Percentiles rank a stretch among this genome's conserved stretches.
phyloP scores from a whole-genome alignment of 2,113 vertebrate genomes.

The Centropus unirufus region DNA sequence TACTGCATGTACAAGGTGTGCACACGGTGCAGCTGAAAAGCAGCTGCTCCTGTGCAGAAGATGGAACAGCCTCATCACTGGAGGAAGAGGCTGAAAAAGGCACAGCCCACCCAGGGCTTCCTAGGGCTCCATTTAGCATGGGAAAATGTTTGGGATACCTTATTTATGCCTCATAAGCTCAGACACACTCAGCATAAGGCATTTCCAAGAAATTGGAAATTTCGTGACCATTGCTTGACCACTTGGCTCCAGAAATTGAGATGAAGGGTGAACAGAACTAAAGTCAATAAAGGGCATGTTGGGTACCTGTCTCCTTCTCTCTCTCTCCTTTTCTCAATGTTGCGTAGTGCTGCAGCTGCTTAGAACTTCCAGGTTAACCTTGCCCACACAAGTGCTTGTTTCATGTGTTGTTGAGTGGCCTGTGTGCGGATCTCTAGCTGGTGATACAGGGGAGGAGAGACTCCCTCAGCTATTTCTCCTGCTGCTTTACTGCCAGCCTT shows the following conservation, averaged over 20 bases:
- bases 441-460: not conserved
- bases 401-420: not conserved
- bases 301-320: not conserved
- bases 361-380: not conserved
- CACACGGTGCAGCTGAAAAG: not conserved
- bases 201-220: not conserved
- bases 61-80: not conserved
- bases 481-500: not conserved
- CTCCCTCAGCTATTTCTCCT: not conserved
- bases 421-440: not conserved
- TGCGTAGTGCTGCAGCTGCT: not conserved
- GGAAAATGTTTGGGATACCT: not conserved
- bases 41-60: not conserved
- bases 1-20: fast-evolving
- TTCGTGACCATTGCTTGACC: not conserved
- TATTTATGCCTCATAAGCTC: not conserved
- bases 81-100: not conserved
- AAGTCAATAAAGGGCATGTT: not conserved
- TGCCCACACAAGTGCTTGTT: not conserved
- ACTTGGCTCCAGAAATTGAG: not conserved
- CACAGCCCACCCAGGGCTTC: not conserved
- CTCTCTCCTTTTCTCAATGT: not conserved
- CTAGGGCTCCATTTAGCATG: not conserved
- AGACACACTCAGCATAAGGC: not conserved
- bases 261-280: not conserved